Conservation (phyloP, 1,140 invertebrate genomes). For the Agrilus planipennis region DNA sequence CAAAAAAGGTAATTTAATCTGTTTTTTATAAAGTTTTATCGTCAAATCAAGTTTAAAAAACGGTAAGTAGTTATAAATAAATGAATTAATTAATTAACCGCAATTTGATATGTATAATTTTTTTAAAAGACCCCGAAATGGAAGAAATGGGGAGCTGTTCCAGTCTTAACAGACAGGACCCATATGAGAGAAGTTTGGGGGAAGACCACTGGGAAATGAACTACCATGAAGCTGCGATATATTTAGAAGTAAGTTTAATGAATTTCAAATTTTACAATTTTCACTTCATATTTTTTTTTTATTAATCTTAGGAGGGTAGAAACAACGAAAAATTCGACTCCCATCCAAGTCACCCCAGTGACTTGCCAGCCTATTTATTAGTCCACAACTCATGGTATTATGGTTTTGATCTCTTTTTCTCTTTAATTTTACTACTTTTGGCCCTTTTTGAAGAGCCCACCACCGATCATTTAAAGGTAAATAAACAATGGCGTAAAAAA, state of each 20-base stretch:
- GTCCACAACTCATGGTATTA: conserved; percentile 87
- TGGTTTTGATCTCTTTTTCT: conserved; percentile 66
- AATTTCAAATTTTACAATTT: too few species aligned
- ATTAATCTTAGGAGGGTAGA: conserved; percentile 77
- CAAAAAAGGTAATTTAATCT: background rate
- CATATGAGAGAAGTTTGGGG: conserved; percentile 14
- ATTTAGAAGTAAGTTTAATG: conserved; percentile 73
- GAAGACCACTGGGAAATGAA: conserved; percentile 71
- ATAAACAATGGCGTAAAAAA: too few species aligned
- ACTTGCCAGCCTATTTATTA: conserved; percentile 74
- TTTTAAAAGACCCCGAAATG: too few species aligned
- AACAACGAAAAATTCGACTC: conserved; percentile 91
- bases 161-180: conserved; percentile 26
- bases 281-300: too few species aligned
- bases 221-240: conserved; percentile 82
- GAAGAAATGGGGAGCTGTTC: conserved; percentile 35
- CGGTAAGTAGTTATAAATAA: background rate
- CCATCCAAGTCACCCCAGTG: conserved; percentile 70
- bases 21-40: background rate
- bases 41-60: conserved; percentile 35
- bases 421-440: conserved; percentile 63
- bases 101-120: too few species aligned
- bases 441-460: conserved; percentile 76
- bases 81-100: too few species aligned
- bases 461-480: conserved; percentile 38